These are phyloP conservation scores for Matsumurasca onukii DNA, from an alignment of 1,140 invertebrate genomes.

Conservation along the genomic window DNA sequence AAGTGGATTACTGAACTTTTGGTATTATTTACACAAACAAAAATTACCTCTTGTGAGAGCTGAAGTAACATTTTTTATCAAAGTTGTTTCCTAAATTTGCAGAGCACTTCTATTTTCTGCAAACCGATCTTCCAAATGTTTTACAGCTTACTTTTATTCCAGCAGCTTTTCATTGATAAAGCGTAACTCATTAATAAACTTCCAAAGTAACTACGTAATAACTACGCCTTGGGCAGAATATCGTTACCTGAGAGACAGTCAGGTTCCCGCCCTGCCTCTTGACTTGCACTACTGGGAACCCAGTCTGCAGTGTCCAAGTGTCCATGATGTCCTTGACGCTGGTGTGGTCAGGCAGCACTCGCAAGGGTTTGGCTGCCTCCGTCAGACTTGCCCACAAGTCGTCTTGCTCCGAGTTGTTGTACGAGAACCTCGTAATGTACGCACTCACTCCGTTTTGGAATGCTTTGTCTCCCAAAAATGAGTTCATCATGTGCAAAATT, in stretches of 20 bases:
- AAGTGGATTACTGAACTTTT: too few species aligned
- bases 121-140: too few species aligned
- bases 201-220: too few species aligned
- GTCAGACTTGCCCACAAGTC: background rate
- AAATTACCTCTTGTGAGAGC: too few species aligned
- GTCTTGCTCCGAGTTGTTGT: background rate
- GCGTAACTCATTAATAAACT: too few species aligned
- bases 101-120: too few species aligned
- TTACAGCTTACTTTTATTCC: too few species aligned
- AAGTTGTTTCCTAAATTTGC: too few species aligned
- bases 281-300: constrained; percentile 80
- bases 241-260: constrained; percentile 57
- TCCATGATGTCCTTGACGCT: constrained; percentile 81
- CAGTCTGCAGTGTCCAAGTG: constrained; percentile 87
- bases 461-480: background rate
- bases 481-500: background rate
- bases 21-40: too few species aligned
- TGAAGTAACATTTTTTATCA: too few species aligned
- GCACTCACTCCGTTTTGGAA: background rate
- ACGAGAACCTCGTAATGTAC: background rate
- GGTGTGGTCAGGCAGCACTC: constrained; percentile 59
- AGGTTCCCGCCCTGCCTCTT: constrained; percentile 62
- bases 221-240: too few species aligned
- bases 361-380: constrained; percentile 38
- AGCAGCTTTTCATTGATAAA: too few species aligned